Percentiles rank a stretch among this genome's conserved stretches.
Conservation (phyloP, 2,113 vertebrate genomes). For the Fregetta grallaria region DNA sequence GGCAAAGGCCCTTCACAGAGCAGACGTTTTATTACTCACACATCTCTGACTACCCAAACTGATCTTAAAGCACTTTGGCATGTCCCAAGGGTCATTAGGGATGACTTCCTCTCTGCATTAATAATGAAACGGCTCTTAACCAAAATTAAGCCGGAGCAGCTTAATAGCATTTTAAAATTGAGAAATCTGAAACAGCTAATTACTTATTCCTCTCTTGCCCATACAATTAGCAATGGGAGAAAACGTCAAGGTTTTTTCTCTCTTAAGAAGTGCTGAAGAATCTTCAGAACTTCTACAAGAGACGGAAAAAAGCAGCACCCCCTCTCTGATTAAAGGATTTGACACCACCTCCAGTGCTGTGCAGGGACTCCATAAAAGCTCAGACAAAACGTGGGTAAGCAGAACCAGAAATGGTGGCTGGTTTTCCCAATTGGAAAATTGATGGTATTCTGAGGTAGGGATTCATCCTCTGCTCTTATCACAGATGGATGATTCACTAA, state of each 20-base stretch:
- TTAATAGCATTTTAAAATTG: background rate
- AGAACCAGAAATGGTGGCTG: fast-evolving
- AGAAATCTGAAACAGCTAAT: background rate
- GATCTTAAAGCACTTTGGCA: conserved; percentile 45
- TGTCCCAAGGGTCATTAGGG: background rate
- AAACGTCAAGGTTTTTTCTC: background rate
- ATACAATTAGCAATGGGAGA: background rate
- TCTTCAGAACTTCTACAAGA: background rate
- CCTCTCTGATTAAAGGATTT: background rate
- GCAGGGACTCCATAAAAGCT: background rate
- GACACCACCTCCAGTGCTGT: fast-evolving
- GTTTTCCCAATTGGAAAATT: fast-evolving
- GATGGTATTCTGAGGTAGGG: fast-evolving
- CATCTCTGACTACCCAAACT: conserved; percentile 23
- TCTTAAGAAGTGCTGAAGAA: background rate
- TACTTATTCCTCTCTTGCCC: background rate
- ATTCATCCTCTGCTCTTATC: background rate
- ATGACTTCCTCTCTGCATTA: background rate
- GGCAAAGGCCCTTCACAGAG: background rate
- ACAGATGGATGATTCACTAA: background rate
- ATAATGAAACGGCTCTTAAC: background rate
- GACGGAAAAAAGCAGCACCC: background rate
- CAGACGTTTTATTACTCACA: conserved; percentile 36
- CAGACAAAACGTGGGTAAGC: too few relatives aligned
- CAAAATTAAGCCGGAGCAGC: background rate